A percentile compares a stretch with the other conserved stretches of the same genome.
phyloP scores from a whole-genome alignment of 2,113 vertebrate species.

The Lethenteron camtschaticum region DNA sequence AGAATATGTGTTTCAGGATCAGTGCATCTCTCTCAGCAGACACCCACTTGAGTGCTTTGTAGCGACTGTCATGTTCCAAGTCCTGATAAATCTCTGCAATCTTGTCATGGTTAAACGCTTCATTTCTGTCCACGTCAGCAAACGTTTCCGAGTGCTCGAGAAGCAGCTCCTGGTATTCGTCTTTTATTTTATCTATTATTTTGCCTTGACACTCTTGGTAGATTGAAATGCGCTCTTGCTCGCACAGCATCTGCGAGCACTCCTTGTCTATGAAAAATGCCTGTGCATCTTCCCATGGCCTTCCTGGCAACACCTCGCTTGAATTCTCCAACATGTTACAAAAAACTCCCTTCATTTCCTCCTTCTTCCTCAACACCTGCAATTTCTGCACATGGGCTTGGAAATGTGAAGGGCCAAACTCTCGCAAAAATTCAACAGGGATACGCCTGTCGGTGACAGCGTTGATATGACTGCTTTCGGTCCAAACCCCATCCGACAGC shows the following conservation, averaged over 20 bases:
- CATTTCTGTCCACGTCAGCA: slow-evolving; percentile 93
- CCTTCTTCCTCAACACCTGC: slow-evolving; percentile 61
- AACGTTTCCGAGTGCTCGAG: slow-evolving; percentile 94
- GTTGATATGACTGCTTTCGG: slow-evolving; percentile 82
- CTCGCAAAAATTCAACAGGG: slow-evolving; percentile 74
- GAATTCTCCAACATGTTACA: slow-evolving; percentile 86
- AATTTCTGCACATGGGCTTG: slow-evolving; percentile 83
- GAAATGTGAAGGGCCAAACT: slow-evolving; percentile 60
- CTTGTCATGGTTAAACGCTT: slow-evolving; percentile 88
- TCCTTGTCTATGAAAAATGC: slow-evolving; percentile 92
- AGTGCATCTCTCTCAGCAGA: slow-evolving; percentile 88
- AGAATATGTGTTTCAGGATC: slow-evolving; percentile 90
- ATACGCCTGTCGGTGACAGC: slow-evolving; percentile 75
- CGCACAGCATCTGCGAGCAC: slow-evolving; percentile 82
- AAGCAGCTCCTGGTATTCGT: slow-evolving; percentile 99
- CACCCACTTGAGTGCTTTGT: slow-evolving; percentile 89
- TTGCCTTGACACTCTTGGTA: slow-evolving; percentile 81
- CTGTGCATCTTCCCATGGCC: slow-evolving; percentile 89
- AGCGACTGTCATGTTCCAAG: slow-evolving; percentile 84
- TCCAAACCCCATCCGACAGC: slow-evolving; percentile 74
- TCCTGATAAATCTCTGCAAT: slow-evolving; percentile 92
- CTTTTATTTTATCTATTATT: slow-evolving; percentile 98
- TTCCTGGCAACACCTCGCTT: slow-evolving; percentile 76
- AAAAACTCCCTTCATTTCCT: slow-evolving; percentile 94
- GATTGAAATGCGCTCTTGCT: slow-evolving; percentile 72